These are phyloP conservation scores for Pygoscelis adeliae DNA, from an alignment of 2,113 vertebrate genomes.

Conservation along the genomic window DNA sequence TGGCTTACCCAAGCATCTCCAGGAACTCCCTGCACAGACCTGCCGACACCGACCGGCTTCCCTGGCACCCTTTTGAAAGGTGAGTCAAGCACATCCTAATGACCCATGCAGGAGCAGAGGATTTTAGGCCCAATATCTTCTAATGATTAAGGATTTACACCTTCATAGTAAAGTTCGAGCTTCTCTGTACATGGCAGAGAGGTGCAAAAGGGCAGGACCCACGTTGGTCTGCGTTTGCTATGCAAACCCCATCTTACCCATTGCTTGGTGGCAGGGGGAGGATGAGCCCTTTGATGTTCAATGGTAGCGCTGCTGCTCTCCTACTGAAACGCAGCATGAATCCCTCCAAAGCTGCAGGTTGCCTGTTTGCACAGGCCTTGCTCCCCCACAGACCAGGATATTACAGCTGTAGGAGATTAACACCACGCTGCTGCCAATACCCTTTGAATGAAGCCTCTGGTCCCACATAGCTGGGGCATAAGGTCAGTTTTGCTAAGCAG, in stretches of 20 bases:
- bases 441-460: neutral
- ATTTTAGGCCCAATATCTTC: neutral
- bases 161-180: neutral
- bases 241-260: neutral
- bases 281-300: neutral
- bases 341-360: neutral
- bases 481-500: neutral
- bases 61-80: neutral
- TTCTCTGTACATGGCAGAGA: neutral
- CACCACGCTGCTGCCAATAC: neutral
- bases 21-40: neutral
- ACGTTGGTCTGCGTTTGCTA: fast-evolving
- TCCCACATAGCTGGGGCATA: fast-evolving
- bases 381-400: neutral
- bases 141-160: neutral
- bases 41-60: neutral
- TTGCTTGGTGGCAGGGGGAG: neutral
- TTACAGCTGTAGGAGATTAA: neutral
- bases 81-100: fast-evolving
- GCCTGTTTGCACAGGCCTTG: neutral
- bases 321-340: neutral
- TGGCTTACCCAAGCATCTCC: neutral
- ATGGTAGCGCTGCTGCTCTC: neutral
- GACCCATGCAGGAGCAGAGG: fast-evolving
- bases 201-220: neutral